These are phyloP conservation scores for Hoplostethus atlanticus DNA, from an alignment of 2,797 vertebrate genomes.

Conservation along the genomic window DNA sequence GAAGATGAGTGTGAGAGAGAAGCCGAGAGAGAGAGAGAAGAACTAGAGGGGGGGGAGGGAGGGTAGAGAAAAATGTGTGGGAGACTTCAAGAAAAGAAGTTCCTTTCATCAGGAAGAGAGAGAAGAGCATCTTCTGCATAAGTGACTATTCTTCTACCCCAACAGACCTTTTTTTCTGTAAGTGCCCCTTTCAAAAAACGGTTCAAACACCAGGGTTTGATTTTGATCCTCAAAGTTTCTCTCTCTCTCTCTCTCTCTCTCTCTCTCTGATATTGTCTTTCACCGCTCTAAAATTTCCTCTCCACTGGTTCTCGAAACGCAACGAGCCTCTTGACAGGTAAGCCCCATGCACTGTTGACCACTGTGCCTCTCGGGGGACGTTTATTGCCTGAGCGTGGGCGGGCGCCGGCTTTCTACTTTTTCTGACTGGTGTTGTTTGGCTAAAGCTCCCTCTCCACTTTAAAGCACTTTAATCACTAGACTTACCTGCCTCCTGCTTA, in stretches of 20 bases:
- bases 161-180: conserved; percentile 14
- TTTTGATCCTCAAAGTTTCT: conserved; percentile 41
- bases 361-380: conserved; percentile 35
- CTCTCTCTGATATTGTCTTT: conserved; percentile 17
- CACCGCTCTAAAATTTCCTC: conserved; percentile 55
- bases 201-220: conserved; percentile 12
- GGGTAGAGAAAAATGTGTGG: background rate
- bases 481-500: conserved; percentile 53
- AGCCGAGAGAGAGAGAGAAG: background rate
- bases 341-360: conserved; percentile 61
- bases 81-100: background rate
- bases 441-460: conserved; percentile 25
- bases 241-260: conserved; percentile 11
- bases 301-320: conserved; percentile 55
- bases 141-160: background rate
- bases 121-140: background rate
- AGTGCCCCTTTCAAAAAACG: conserved; percentile 28
- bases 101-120: background rate
- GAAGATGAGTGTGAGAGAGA: conserved; percentile 2
- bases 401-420: conserved; percentile 36
- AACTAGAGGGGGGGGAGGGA: conserved; percentile 10
- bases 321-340: conserved; percentile 63
- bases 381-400: conserved; percentile 38
- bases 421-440: conserved; percentile 30
- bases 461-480: conserved; percentile 38